A percentile compares a stretch with the other conserved stretches of the same genome.
phyloP scores from a whole-genome alignment of 2,888 invertebrate species.

The Drosophila kuntzei region DNA sequence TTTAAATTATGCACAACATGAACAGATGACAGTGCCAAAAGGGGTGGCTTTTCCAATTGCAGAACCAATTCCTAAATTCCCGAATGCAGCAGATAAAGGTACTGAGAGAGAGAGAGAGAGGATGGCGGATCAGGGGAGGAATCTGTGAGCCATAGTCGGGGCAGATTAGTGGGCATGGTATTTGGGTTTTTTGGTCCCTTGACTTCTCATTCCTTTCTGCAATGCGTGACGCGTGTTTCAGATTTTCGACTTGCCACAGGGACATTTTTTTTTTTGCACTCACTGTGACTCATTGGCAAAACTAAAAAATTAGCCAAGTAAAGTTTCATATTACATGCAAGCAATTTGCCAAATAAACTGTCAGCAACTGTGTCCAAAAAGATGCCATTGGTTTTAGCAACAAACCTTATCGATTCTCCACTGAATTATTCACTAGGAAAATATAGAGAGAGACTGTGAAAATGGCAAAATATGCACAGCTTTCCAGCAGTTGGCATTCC shows the following conservation, averaged over 20 bases:
- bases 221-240: slow-evolving; percentile 79
- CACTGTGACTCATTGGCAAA: slow-evolving; percentile 52
- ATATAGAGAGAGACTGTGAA: slow-evolving; percentile 14
- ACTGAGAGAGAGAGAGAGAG: neutral
- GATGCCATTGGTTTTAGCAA: slow-evolving; percentile 54
- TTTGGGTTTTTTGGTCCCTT: slow-evolving; percentile 24
- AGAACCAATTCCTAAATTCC: slow-evolving; percentile 24
- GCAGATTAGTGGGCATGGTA: slow-evolving; percentile 55
- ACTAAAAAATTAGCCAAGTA: slow-evolving; percentile 77
- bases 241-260: slow-evolving; percentile 80
- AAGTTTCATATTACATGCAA: slow-evolving; percentile 81
- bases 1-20: slow-evolving; percentile 66
- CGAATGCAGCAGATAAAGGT: slow-evolving; percentile 10
- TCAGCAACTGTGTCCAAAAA: slow-evolving; percentile 63
- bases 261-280: slow-evolving; percentile 34
- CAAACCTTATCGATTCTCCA: slow-evolving; percentile 69
- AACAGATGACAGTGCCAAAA: slow-evolving; percentile 43
- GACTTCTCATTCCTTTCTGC: slow-evolving; percentile 23
- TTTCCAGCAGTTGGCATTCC: slow-evolving; percentile 51
- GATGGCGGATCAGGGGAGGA: slow-evolving; percentile 1
- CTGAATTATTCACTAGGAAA: slow-evolving; percentile 74
- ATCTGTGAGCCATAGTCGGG: slow-evolving; percentile 76
- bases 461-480: slow-evolving; percentile 63
- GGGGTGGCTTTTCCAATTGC: slow-evolving; percentile 52
- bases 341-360: slow-evolving; percentile 83